Percentiles rank a stretch among this genome's conserved stretches.
phyloP scores from a whole-genome alignment of 2,797 vertebrate genomes.

The Xiphophorus birchmanni region DNA sequence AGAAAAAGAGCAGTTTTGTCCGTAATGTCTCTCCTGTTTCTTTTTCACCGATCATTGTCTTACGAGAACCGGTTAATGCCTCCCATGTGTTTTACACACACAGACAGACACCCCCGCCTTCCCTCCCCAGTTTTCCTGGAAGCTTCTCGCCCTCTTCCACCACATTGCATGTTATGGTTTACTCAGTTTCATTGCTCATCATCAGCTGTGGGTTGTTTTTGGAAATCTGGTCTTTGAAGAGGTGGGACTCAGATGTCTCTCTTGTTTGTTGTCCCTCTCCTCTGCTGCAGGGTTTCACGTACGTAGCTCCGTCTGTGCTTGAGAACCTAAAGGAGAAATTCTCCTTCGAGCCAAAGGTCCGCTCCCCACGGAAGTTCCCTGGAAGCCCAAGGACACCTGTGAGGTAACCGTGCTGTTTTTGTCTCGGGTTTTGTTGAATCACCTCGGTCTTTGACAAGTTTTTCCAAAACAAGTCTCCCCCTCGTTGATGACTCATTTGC shows the following conservation, averaged over 20 bases:
- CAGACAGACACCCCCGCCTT: conserved; percentile 21
- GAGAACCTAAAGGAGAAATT: conserved; percentile 97
- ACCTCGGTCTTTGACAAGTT: conserved; percentile 12
- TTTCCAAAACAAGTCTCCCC: conserved; percentile 24
- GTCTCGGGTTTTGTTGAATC: conserved; percentile 21
- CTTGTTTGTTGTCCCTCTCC: conserved; percentile 32
- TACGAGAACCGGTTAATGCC: conserved; percentile 74
- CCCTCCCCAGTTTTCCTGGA: conserved; percentile 65
- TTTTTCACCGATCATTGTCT: conserved; percentile 44
- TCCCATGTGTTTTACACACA: conserved; percentile 66
- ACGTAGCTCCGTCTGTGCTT: conserved; percentile 96
- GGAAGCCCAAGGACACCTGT: conserved; percentile 95
- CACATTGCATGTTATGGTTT: conserved; percentile 71
- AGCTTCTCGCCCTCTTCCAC: conserved; percentile 65
- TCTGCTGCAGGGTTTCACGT: conserved; percentile 90
- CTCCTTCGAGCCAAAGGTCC: conserved; percentile 95
- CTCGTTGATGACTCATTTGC: conserved; percentile 33
- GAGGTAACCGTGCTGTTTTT: conserved; percentile 82
- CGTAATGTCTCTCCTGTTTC: conserved; percentile 22
- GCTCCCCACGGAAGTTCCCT: conserved; percentile 94
- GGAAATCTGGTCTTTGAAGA: conserved; percentile 62
- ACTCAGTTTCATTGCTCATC: conserved; percentile 71
- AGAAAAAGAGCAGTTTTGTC: conserved; percentile 32
- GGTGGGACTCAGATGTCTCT: conserved; percentile 43
- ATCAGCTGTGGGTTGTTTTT: conserved; percentile 70